Evolutionary conservation across 2,113 vertebrate genomes (phyloP).

Genomic region (Mohoua ochrocephala): DNA sequence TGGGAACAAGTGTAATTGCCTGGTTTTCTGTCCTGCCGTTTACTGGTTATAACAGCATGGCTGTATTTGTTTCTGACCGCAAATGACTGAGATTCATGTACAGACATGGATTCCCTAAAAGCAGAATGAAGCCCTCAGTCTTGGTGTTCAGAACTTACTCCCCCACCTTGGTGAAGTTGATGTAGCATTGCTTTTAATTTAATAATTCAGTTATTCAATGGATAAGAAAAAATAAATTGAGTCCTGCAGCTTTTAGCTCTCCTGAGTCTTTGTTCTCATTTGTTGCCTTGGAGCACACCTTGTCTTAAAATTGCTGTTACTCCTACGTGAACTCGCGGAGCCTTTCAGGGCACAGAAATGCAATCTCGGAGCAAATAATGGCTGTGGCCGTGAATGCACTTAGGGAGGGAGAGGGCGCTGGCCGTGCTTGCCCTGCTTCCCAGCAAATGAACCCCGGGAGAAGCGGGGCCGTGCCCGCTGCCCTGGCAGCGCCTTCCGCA

Average conservation of each 20-base stretch:
- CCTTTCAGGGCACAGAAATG: not conserved
- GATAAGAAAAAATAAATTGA: not conserved
- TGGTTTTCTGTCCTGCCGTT: not conserved
- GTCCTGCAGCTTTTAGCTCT: constrained; percentile 22
- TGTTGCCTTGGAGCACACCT: constrained; percentile 41
- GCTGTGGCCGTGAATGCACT: not conserved
- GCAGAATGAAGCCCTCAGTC: not conserved
- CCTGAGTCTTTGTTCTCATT: constrained; percentile 45
- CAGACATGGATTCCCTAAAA: not conserved
- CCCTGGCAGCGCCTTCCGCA: not conserved
- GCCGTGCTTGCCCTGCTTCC: not conserved
- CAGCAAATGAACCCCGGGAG: not conserved
- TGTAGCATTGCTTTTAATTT: constrained; percentile 35
- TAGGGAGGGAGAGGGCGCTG: not conserved
- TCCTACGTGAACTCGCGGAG: not conserved
- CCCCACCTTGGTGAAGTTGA: not conserved
- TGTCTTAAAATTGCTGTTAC: not conserved
- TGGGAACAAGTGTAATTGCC: not conserved
- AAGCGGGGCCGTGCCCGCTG: not conserved
- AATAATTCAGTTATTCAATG: not conserved
- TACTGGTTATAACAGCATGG: not conserved
- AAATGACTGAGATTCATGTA: not conserved
- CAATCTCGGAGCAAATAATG: not conserved
- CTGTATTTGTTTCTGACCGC: not conserved
- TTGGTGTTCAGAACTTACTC: not conserved